These are phyloP conservation scores for Cerceris rybyensis DNA, from an alignment of 2,888 invertebrate genomes.

Conservation along the genomic window DNA sequence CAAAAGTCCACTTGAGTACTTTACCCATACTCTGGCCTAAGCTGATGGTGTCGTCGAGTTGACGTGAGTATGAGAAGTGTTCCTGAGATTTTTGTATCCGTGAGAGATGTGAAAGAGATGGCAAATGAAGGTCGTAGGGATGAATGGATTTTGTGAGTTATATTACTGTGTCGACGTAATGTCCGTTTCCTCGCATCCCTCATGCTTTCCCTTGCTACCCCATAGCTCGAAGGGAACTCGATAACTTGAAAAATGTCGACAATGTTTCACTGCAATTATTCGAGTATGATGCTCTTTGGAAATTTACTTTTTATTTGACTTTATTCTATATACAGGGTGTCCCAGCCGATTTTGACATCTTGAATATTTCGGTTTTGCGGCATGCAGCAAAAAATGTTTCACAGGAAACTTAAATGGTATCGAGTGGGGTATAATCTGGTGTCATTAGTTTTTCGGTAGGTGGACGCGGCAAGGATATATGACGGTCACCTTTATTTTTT, in stretches of 20 bases:
- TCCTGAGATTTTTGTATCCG: slow-evolving; percentile 32
- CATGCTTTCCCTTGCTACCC: neutral
- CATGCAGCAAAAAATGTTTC: too few relatives aligned
- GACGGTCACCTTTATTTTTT: too few relatives aligned
- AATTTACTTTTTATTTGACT: too few relatives aligned
- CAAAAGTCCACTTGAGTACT: slow-evolving; percentile 52
- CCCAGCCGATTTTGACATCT: too few relatives aligned
- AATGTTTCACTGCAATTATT: too few relatives aligned
- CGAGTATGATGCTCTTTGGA: too few relatives aligned
- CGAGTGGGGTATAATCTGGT: too few relatives aligned
- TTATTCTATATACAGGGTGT: too few relatives aligned
- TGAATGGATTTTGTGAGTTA: slow-evolving; percentile 48
- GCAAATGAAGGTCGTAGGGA: slow-evolving; percentile 53
- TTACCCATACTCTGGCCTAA: slow-evolving; percentile 27
- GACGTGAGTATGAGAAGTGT: slow-evolving; percentile 61
- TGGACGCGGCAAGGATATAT: too few relatives aligned
- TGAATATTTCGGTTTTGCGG: too few relatives aligned
- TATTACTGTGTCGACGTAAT: slow-evolving; percentile 26
- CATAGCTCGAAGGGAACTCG: neutral
- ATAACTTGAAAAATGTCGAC: neutral
- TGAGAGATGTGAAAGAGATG: slow-evolving; percentile 28
- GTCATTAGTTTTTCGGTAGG: too few relatives aligned
- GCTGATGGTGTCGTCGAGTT: slow-evolving; percentile 24
- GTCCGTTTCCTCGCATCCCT: neutral
- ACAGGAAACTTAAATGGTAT: too few relatives aligned